These are phyloP conservation scores for Tauraco hartlaubi DNA, from an alignment of 2,797 vertebrate genomes.

Conservation along the genomic window DNA sequence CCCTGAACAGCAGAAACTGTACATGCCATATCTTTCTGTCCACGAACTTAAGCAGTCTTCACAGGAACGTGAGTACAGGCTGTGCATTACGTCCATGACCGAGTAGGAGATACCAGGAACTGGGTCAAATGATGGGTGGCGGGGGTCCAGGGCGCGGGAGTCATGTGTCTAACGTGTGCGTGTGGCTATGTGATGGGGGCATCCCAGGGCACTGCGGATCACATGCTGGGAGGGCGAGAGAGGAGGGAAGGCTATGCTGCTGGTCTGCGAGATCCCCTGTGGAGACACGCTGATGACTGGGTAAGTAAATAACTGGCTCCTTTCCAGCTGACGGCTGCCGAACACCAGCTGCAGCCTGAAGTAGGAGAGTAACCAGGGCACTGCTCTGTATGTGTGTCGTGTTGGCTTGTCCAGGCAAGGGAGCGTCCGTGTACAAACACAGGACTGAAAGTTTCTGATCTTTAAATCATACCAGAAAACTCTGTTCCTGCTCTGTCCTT, in stretches of 20 bases:
- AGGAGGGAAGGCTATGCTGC: background rate
- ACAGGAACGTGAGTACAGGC: background rate
- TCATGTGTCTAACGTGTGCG: fast-evolving
- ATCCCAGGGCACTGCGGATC: background rate
- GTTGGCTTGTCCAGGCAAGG: background rate
- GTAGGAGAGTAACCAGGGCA: background rate
- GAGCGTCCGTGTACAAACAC: background rate
- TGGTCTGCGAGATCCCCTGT: background rate
- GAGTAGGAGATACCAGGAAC: background rate
- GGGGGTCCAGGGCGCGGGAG: background rate
- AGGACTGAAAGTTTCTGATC: background rate
- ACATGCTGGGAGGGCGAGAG: background rate
- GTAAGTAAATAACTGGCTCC: background rate
- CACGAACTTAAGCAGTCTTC: background rate
- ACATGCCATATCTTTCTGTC: background rate
- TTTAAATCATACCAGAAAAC: background rate
- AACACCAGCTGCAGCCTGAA: background rate
- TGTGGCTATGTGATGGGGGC: background rate
- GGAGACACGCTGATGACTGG: background rate
- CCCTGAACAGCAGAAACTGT: background rate
- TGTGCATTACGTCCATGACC: background rate
- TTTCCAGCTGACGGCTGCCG: background rate
- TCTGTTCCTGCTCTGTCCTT: background rate
- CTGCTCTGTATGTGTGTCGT: background rate
- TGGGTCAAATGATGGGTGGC: background rate